Evolutionary conservation across 2,888 invertebrate genomes (phyloP).

Genomic region (Drosophila niveifrons): DNA sequence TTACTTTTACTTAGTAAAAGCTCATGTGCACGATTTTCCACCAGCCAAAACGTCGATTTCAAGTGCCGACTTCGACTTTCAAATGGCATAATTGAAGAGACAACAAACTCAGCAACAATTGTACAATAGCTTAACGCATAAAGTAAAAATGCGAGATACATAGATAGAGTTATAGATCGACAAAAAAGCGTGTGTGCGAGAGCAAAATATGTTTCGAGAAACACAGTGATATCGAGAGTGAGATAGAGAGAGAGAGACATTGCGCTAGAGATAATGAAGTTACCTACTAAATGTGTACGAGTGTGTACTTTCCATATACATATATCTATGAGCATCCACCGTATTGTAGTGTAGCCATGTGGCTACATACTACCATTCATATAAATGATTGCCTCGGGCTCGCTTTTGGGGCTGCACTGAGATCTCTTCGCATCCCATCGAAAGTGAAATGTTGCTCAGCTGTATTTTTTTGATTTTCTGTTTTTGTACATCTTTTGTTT

Average conservation of each 20-base stretch:
- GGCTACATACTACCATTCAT: background rate
- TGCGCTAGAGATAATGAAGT: constrained; percentile 52
- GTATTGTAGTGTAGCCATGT: background rate
- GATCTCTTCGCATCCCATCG: constrained; percentile 38
- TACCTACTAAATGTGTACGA: constrained; percentile 37
- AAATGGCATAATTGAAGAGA: constrained; percentile 74
- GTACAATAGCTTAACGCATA: constrained; percentile 51
- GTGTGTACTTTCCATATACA: background rate
- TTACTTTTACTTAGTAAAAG: constrained; percentile 76
- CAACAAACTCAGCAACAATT: constrained; percentile 42
- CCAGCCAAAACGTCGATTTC: constrained; percentile 68
- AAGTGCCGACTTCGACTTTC: constrained; percentile 73
- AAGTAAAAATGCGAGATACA: constrained; percentile 13
- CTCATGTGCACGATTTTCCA: constrained; percentile 81
- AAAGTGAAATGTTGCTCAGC: constrained; percentile 66
- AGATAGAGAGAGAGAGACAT: background rate
- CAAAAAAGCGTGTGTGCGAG: background rate
- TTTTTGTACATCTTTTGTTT: constrained; percentile 16
- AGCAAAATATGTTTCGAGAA: too few relatives aligned
- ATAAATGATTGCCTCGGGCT: constrained; percentile 31
- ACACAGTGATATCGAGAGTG: background rate
- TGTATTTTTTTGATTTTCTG: constrained; percentile 39
- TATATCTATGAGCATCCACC: constrained; percentile 6
- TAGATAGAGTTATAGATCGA: constrained; percentile 12
- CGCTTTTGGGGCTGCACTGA: constrained; percentile 10